Evolutionary conservation across 2,888 invertebrate species (phyloP), one percentile per base, ranked within the genome.

Genomic region (Xestia ashworthii): DNA sequence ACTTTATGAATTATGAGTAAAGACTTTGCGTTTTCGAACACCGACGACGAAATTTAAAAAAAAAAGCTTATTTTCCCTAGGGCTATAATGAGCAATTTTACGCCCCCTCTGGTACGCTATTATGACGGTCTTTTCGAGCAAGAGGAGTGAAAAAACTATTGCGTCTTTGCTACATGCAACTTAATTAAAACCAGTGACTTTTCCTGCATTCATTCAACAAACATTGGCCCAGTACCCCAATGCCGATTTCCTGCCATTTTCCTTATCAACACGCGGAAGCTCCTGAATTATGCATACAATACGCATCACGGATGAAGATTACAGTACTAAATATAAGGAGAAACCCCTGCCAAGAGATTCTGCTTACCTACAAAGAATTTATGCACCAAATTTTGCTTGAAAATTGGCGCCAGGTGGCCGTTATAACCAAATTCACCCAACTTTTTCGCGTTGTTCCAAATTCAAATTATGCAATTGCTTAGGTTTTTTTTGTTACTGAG

Each of bases 261-360:
- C 85, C 79, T 76, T 72, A 82, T 72, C 62, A 74, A n/a, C 66
- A 46, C 48, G 64, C 19, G 38, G 65, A 71, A 55, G 6, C 74
- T 71, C 5, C 65, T 84, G 76, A 85, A 82, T 84, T 60, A 84
- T 85, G 79, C 76, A 84, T 82, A 50, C 5, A 12, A 4, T 69
- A 65, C 70, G 76, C 65, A 83, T 71, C 62, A 71, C 73, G 68
- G 58, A 53, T 66, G 71, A 74, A 78, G 32, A 83, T 84, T 70
- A 77, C 62, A n/a, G 50, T 50, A 68, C 60, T 62, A 69, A 58
- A 83, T 76, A 71, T 74, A 70, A 32, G n/a, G 32, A 69, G 32
- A 38, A 65, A 22, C 14, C 16, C n/a, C 25, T 5, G 32, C 8
- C 44, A 38, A 41, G 6, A 14, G 58, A 22, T 58, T 74, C 70